Evolutionary conservation across 1,140 invertebrate species (phyloP).

Genomic region (Platyura marginata): DNA sequence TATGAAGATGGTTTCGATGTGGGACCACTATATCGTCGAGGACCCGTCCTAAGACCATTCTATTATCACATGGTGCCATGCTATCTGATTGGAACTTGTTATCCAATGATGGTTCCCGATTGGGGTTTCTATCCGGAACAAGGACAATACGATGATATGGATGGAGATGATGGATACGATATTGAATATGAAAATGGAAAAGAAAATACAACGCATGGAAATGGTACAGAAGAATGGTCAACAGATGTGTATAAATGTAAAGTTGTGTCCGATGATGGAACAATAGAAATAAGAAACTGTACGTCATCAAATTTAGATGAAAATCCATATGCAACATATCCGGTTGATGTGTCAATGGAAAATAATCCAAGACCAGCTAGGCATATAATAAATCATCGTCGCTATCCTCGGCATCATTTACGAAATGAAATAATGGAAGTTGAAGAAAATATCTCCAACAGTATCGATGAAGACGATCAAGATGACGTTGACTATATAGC

Average conservation of each 20-base stretch:
- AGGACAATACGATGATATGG: conserved; percentile 6
- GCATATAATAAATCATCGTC: not conserved
- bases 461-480: not conserved
- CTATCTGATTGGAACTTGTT: not conserved
- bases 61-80: conserved; percentile 9
- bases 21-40: conserved; percentile 7
- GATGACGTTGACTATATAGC: not conserved
- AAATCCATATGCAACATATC: not conserved
- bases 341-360: not conserved
- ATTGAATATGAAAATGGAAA: not conserved
- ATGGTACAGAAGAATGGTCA: not conserved
- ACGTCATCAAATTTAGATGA: not conserved
- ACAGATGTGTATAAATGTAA: not conserved
- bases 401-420: not conserved
- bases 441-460: not conserved
- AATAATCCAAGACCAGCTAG: not conserved
- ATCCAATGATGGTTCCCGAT: not conserved
- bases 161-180: not conserved
- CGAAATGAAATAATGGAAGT: not conserved
- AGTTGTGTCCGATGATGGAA: not conserved
- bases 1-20: conserved; percentile 8
- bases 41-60: conserved; percentile 7
- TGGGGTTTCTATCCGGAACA: not conserved
- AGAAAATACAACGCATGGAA: not conserved
- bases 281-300: not conserved